Base-by-base conservation (phyloP, 2,113 vertebrate species). In the Gymnocephalus cernua region DNA sequence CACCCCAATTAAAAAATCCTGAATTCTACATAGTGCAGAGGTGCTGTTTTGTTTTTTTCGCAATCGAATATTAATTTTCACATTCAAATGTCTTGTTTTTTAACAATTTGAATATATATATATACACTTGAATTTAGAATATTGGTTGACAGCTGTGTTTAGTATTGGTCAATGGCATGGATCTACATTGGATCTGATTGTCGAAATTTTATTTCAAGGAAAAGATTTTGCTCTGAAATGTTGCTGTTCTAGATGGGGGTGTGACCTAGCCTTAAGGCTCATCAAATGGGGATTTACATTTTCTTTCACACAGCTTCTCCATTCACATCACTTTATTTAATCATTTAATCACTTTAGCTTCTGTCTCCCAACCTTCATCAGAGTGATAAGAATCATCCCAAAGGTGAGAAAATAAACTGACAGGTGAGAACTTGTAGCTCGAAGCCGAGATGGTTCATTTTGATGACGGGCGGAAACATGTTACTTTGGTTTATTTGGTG, bases 381-480 rank as follows among this genome's bases (percentile, higher is more conserved):
- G 13, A 25, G 61, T 23, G 21, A 63, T 63, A 44, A 63, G 12
- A 41, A 23, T 27, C 35, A 7, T 25, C 41, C 61, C 21, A 25
- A 64, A 47, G 41, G n/a, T 65, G 64, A 64, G n/a, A 29, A 48
- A 29, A 66, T 66, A 9, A 66, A 29, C 10, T 48, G 15, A 48
- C 25, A 48, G 19, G 44, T 29, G 63, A 66, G 25, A 66, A 48
- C 15, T 6, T 27, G 23, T 8, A 48, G 63, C 23, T 19, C 38
- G 9, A 41, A 11, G 38, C 38, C 38, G 14, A 29, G 56, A 27
- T 32, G 32, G 32, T 32, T 32, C 32, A 5, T n/a, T 15, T 13
- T 27, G 63, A 47, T 9, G 8, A 65, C 4, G 3, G 41, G 41
- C 38, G 38, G 35, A 25, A 45, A 16, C 12, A 41, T 45, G 62